These are phyloP conservation scores for Galagoides demidoff DNA, from an alignment of 2,797 vertebrate genomes.

Conservation along the genomic window DNA sequence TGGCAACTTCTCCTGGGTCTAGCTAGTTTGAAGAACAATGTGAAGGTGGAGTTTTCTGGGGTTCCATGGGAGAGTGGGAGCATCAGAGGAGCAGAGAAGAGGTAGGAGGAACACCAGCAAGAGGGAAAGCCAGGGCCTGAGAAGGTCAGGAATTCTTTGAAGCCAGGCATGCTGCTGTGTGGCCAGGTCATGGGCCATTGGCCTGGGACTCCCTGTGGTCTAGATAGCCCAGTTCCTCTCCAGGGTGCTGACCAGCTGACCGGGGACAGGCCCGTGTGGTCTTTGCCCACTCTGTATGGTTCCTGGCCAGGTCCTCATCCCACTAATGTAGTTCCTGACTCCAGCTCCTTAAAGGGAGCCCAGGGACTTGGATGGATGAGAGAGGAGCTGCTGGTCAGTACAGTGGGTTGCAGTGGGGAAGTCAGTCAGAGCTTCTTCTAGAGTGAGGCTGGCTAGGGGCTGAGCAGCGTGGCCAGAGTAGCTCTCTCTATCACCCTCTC, in stretches of 20 bases:
- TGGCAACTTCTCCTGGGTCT: background rate
- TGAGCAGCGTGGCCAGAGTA: background rate
- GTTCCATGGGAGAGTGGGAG: background rate
- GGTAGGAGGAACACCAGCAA: background rate
- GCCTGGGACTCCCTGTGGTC: background rate
- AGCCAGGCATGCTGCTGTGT: background rate
- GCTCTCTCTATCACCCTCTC: background rate
- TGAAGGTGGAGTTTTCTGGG: background rate
- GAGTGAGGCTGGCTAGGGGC: accelerated
- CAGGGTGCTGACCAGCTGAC: constrained; percentile 67
- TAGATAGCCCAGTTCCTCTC: constrained; percentile 50
- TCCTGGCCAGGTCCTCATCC: background rate
- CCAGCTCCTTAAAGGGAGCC: background rate
- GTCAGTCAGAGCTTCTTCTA: background rate
- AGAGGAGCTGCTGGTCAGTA: background rate
- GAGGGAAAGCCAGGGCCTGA: background rate
- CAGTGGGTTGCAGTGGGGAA: background rate
- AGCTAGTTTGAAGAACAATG: background rate
- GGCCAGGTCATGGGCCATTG: background rate
- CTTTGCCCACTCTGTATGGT: background rate
- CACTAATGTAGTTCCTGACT: background rate
- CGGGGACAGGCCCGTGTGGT: background rate
- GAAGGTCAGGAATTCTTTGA: background rate
- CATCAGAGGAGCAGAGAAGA: background rate
- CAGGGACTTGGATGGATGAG: background rate